Conservation (phyloP, 2,797 vertebrate species). For the Diglossa cyanea region DNA sequence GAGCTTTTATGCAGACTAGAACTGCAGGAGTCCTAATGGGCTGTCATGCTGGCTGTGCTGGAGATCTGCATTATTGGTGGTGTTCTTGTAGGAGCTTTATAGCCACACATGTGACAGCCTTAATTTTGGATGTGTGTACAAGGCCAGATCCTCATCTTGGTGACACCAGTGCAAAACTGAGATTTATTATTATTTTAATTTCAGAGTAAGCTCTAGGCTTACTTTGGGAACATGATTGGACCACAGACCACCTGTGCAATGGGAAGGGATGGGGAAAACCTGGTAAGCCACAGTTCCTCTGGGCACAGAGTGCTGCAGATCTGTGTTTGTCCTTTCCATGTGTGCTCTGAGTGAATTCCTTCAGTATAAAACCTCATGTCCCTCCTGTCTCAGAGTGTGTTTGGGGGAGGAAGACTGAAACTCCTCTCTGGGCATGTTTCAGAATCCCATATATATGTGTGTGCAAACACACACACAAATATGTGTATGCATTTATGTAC, state of each 20-base stretch:
- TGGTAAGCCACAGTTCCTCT: neutral
- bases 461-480: neutral
- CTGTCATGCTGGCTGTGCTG: neutral
- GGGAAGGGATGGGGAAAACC: neutral
- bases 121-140: neutral
- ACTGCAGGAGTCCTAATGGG: neutral
- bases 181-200: neutral
- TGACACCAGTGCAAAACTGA: neutral
- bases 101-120: neutral
- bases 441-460: neutral
- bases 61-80: neutral
- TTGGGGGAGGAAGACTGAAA: neutral
- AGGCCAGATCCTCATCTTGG: neutral
- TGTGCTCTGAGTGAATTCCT: neutral
- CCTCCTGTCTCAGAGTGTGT: neutral
- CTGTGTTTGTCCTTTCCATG: fast-evolving
- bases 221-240: neutral
- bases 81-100: neutral
- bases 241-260: neutral
- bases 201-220: neutral
- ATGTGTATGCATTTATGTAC: no score
- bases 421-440: neutral
- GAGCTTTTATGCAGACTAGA: neutral
- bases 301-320: neutral
- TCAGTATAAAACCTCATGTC: neutral